Conservation (phyloP, 2,888 invertebrate species). For the Malachius bipustulatus region DNA sequence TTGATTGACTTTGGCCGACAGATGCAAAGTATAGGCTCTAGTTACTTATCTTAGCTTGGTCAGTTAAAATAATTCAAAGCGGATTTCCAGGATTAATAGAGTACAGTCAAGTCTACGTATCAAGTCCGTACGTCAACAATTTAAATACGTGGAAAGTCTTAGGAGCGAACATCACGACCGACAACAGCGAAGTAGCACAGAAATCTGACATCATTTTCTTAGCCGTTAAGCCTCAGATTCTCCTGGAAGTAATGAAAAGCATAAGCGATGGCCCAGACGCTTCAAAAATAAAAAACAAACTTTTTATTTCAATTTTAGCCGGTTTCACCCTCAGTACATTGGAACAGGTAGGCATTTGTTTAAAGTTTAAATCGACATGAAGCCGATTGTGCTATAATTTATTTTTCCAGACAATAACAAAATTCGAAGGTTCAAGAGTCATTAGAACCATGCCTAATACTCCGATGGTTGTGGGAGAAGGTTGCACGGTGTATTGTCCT, state of each 20-base stretch:
- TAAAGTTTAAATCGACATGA: neutral
- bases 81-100: slow-evolving; percentile 46
- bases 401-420: slow-evolving; percentile 21
- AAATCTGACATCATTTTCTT: slow-evolving; percentile 66
- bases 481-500: slow-evolving; percentile 51
- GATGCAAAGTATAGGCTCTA: no score
- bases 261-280: slow-evolving; percentile 26
- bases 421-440: slow-evolving; percentile 4
- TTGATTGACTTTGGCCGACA: no score
- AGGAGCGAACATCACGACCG: slow-evolving; percentile 47
- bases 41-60: no score
- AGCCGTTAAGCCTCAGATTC: slow-evolving; percentile 76
- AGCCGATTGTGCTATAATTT: neutral
- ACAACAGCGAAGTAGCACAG: slow-evolving; percentile 53
- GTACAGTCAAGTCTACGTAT: slow-evolving; percentile 55
- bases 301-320: slow-evolving; percentile 74
- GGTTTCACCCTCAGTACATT: slow-evolving; percentile 56
- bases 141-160: slow-evolving; percentile 52
- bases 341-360: slow-evolving; percentile 40
- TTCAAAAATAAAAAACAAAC: slow-evolving; percentile 36
- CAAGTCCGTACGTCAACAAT: slow-evolving; percentile 57
- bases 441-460: slow-evolving; percentile 70
- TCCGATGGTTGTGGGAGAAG: slow-evolving; percentile 63
- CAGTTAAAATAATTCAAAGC: slow-evolving; percentile 44
- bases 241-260: slow-evolving; percentile 44